Percentiles rank a stretch among this genome's conserved stretches.
phyloP scores from a whole-genome alignment of 2,888 invertebrate genomes.

The Tipula helvola region DNA sequence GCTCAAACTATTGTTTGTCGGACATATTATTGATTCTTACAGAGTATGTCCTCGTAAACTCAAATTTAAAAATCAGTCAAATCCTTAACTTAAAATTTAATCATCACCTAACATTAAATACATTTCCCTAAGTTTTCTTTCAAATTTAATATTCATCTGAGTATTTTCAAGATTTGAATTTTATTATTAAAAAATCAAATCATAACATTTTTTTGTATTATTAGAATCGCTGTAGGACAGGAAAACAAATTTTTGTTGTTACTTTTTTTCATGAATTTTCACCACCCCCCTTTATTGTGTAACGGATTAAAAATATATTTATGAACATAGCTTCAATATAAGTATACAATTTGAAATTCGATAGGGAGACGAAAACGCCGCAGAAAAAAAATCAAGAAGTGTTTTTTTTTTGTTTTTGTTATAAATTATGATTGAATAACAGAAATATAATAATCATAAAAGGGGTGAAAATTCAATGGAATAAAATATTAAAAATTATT shows the following conservation, averaged over 20 bases:
- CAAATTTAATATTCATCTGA: background rate
- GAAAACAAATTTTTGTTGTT: background rate
- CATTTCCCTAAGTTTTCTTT: background rate
- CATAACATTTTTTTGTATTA: background rate
- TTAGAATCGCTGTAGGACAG: background rate
- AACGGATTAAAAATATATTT: background rate
- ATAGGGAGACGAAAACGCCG: background rate
- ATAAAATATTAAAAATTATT: background rate
- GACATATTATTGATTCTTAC: no score
- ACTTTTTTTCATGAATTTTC: background rate
- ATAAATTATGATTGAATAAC: background rate
- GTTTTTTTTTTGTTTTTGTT: background rate
- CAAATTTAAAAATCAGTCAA: background rate
- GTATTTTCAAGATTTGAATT: background rate
- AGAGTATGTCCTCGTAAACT: background rate
- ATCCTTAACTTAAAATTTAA: no score
- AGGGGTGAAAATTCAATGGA: background rate
- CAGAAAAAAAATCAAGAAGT: background rate
- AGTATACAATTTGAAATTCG: background rate
- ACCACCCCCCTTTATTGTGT: background rate
- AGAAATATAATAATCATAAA: background rate
- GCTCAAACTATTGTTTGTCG: no score
- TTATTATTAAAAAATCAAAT: background rate
- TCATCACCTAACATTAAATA: background rate
- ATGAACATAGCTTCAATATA: background rate